A percentile compares a stretch with the other conserved stretches of the same genome.
Conservation (phyloP, 2,888 invertebrate species). For the Nomada ruficornis region DNA sequence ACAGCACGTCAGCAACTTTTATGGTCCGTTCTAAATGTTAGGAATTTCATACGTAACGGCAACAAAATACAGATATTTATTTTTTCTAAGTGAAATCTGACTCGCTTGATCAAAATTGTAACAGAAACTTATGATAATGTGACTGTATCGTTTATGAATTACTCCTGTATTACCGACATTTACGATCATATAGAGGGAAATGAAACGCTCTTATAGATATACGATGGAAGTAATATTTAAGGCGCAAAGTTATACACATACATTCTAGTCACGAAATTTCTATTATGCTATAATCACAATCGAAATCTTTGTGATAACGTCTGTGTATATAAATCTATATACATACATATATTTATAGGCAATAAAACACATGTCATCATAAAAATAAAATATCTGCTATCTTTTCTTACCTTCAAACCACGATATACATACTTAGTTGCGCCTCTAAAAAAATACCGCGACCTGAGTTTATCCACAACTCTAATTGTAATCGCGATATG, state of each 20-base stretch:
- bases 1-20: not conserved
- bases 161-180: slow-evolving; percentile 32
- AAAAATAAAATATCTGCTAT: slow-evolving; percentile 33
- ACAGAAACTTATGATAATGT: not conserved
- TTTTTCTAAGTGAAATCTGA: not conserved
- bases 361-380: slow-evolving; percentile 18
- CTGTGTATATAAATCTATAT: slow-evolving; percentile 16
- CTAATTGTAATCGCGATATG: no score
- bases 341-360: slow-evolving; percentile 31
- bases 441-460: no score
- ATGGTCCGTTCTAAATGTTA: not conserved
- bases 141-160: slow-evolving; percentile 4
- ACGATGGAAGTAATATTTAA: slow-evolving; percentile 10
- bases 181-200: slow-evolving; percentile 73
- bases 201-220: slow-evolving; percentile 74
- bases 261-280: slow-evolving; percentile 74
- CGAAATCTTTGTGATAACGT: slow-evolving; percentile 17
- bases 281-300: slow-evolving; percentile 56
- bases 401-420: no score
- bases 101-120: not conserved
- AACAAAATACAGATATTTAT: not conserved
- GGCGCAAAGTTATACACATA: slow-evolving; percentile 39
- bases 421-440: no score
- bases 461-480: no score
- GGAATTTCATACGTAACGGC: not conserved